phyloP scores from a whole-genome alignment of 2,113 vertebrate genomes.

The Carassius gibelio region DNA sequence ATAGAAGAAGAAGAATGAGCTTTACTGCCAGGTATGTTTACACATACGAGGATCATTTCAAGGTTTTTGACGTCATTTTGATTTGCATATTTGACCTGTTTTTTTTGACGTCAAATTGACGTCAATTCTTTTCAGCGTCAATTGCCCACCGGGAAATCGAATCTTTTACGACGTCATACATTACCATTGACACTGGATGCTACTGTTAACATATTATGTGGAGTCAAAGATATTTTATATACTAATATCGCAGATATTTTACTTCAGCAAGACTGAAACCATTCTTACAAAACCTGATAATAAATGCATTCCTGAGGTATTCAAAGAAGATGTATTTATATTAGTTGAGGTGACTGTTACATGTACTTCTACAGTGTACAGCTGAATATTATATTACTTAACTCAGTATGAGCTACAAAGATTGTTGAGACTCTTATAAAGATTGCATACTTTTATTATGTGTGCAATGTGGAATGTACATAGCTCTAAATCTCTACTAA shows the following conservation, averaged over 20 bases:
- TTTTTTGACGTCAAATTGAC: too few relatives aligned
- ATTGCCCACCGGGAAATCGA: too few relatives aligned
- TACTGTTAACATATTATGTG: neutral
- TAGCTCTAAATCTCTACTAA: slow-evolving; percentile 59
- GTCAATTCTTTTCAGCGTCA: too few relatives aligned
- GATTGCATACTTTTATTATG: slow-evolving; percentile 17
- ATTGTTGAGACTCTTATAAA: slow-evolving; percentile 15
- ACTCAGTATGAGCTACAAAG: slow-evolving; percentile 4
- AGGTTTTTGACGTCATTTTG: too few relatives aligned
- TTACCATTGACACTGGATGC: neutral
- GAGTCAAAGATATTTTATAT: too few relatives aligned
- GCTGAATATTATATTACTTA: neutral
- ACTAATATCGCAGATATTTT: neutral
- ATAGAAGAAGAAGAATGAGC: too few relatives aligned
- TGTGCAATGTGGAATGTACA: slow-evolving; percentile 14
- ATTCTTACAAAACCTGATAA: neutral
- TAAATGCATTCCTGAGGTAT: neutral
- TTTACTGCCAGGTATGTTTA: too few relatives aligned
- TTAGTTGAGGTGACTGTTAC: neutral
- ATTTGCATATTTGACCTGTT: too few relatives aligned
- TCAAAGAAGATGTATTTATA: neutral
- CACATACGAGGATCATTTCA: too few relatives aligned
- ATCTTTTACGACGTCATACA: too few relatives aligned
- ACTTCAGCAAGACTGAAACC: neutral
- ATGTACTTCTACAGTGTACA: neutral